These are phyloP conservation scores for Agapornis roseicollis DNA, from an alignment of 2,113 vertebrate genomes.

Conservation along the genomic window DNA sequence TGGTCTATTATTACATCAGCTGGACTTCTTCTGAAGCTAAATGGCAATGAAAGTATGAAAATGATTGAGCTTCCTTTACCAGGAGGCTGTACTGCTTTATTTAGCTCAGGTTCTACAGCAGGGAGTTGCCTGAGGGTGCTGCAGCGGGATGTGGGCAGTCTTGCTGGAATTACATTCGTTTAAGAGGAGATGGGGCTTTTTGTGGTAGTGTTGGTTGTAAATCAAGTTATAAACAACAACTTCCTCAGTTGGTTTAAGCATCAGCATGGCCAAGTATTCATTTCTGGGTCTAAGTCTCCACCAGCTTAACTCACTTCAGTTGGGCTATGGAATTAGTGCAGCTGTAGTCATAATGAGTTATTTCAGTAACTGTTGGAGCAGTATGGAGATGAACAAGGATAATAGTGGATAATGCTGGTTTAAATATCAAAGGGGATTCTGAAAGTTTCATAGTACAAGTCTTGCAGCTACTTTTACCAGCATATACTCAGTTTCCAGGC, in stretches of 20 bases:
- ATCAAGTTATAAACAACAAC: neutral
- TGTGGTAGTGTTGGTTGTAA: neutral
- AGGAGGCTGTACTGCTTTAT: neutral
- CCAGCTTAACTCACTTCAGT: neutral
- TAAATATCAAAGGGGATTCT: neutral
- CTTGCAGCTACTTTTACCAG: neutral
- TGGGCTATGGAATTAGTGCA: neutral
- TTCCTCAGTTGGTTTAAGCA: neutral
- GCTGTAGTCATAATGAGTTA: neutral
- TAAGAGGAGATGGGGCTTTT: neutral
- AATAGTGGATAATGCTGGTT: neutral
- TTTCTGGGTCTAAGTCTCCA: neutral
- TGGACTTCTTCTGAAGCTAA: neutral
- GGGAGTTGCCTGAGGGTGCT: neutral
- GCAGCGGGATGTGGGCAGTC: neutral
- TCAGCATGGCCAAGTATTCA: fast-evolving
- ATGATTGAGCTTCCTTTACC: neutral
- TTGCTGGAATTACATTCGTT: neutral
- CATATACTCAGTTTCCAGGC: neutral
- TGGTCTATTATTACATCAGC: neutral
- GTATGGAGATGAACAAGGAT: neutral
- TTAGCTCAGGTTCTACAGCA: neutral
- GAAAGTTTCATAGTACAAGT: neutral
- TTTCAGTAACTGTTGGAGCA: neutral
- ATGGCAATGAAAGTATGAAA: neutral